Percentiles rank a stretch among this genome's conserved stretches.
phyloP scores from a whole-genome alignment of 2,888 invertebrate genomes.

The Amphimallon solstitiale region DNA sequence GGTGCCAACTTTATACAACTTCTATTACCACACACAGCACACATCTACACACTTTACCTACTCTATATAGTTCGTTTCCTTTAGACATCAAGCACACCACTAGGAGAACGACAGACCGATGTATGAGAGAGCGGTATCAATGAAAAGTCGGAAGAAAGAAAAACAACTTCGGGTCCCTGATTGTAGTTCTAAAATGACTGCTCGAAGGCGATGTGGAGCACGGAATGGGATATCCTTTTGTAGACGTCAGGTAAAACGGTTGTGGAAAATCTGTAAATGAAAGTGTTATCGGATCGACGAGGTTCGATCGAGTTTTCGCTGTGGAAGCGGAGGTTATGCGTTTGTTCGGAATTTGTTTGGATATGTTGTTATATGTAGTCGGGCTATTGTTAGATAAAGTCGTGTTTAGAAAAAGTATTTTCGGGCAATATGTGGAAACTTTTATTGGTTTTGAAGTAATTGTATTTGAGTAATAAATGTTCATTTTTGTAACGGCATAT shows the following conservation, averaged over 20 bases:
- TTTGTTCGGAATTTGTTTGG: slow-evolving; percentile 22
- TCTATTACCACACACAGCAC: not conserved
- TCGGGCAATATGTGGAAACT: too few species aligned
- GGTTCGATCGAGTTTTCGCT: not conserved
- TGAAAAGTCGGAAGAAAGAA: slow-evolving; percentile 40
- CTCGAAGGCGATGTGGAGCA: slow-evolving; percentile 43
- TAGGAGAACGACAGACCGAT: not conserved
- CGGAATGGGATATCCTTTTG: slow-evolving; percentile 53
- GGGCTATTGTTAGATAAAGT: not conserved
- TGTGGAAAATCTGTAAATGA: slow-evolving; percentile 58
- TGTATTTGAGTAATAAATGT: too few species aligned
- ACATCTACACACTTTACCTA: not conserved
- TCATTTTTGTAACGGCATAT: too few species aligned
- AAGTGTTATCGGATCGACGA: slow-evolving; percentile 51
- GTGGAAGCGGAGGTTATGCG: slow-evolving; percentile 7
- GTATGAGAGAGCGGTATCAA: slow-evolving; percentile 4
- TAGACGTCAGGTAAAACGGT: slow-evolving; percentile 55
- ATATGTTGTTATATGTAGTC: not conserved
- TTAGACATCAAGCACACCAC: not conserved
- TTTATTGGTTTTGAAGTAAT: too few species aligned
- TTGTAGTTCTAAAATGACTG: slow-evolving; percentile 54
- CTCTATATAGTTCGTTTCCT: not conserved
- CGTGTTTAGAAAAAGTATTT: not conserved
- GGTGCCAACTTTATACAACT: not conserved
- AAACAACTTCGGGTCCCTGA: slow-evolving; percentile 50